Base-by-base conservation (phyloP, 2,113 vertebrate genomes). In the Calyptomena viridis region DNA sequence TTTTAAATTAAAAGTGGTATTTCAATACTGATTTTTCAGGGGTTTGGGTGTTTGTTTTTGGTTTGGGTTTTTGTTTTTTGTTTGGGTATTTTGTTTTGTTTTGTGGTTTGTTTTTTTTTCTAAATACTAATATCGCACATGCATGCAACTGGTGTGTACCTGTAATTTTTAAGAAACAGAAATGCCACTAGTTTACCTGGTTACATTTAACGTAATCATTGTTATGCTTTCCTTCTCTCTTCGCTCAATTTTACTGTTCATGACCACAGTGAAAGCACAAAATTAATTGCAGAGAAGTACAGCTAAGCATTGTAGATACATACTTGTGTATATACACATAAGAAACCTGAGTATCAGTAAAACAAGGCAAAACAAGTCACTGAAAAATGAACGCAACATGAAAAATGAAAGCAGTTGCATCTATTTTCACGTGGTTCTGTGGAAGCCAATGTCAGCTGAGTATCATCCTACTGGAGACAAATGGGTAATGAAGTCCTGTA, bases 101-200 rank as follows among this genome's bases (percentile, higher is more conserved):
- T 46, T 46, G 42, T 19, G 30, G 53, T n/a, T 15, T 25, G 3
- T 3, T 12, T 37, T 58, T 68, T 50, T 77, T 18, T 0, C 5
- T 59, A 72, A 84, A 50, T 8, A 79, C 6, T 11, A 17, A 15
- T 30, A 60, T 33, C 33, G 19, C 44, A 62, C 8, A 14, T 3
- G 1, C 4, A 22, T 12, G 11, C n/a, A 83, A 83, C n/a, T 50
- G 10, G 18, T 23, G 3, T 0, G 0, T 39, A 19, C 3, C 23
- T 1, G 1, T 21, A 12, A 46, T 53, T 81, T 81, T 81, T 67
- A 77, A 80, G 37, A 66, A 76, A 13, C 2, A 72, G 37, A 86
- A 92, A 73, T 23, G 2, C 8, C 46, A 44, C 39, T 31, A 33
- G 12, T 62, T 67, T 75, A 55, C 42, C 60, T 71, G 9, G 30